Evolutionary conservation across 2,113 vertebrate species (phyloP).

Genomic region (Neogale vison): DNA sequence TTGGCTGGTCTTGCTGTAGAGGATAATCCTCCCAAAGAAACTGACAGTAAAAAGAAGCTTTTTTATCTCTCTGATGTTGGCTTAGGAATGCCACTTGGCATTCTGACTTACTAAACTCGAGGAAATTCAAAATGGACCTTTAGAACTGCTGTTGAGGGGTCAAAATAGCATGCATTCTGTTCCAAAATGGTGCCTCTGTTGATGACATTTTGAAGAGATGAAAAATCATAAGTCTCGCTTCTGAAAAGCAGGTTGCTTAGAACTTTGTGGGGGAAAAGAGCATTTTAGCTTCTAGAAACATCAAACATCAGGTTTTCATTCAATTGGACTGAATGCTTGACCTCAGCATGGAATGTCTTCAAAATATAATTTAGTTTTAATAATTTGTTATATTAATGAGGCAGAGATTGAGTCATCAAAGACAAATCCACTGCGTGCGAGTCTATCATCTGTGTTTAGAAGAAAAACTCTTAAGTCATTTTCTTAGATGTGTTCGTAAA

Average conservation of each 20-base stretch:
- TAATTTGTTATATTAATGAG: not conserved
- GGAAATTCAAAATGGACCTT: not conserved
- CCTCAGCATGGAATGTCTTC: not conserved
- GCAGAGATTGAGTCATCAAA: not conserved
- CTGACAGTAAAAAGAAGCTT: not conserved
- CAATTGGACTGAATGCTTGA: not conserved
- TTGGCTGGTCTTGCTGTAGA: not conserved
- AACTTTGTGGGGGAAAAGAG: not conserved
- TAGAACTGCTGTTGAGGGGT: not conserved
- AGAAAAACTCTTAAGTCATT: not conserved
- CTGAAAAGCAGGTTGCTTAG: not conserved
- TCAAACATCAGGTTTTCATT: not conserved
- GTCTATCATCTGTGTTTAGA: not conserved
- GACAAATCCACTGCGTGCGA: rapidly evolving
- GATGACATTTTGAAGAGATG: not conserved
- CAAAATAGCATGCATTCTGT: not conserved
- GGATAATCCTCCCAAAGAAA: not conserved
- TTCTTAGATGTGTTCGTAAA: not conserved
- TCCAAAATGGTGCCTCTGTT: not conserved
- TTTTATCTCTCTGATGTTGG: not conserved
- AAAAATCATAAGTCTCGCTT: not conserved
- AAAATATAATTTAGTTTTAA: not conserved
- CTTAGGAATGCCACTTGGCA: not conserved
- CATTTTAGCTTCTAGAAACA: not conserved
- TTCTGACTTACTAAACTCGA: not conserved